These are phyloP conservation scores for Crotalus viridis DNA, from an alignment of 2,113 vertebrate genomes.

Conservation along the genomic window DNA sequence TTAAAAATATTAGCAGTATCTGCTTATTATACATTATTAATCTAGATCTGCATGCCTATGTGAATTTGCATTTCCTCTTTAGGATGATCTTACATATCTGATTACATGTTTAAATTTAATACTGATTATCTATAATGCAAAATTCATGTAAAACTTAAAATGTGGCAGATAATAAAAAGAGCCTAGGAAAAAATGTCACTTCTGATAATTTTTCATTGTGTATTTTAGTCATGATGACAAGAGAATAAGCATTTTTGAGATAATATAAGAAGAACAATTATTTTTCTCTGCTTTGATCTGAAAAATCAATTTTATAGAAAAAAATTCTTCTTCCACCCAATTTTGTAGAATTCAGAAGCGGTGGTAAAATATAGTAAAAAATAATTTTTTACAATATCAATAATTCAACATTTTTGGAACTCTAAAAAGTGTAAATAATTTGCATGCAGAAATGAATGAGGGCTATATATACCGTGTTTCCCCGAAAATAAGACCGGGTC, in stretches of 20 bases:
- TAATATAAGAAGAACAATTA: neutral
- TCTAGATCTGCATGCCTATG: neutral
- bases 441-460: neutral
- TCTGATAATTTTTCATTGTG: neutral
- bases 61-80: neutral
- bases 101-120: neutral
- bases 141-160: constrained; percentile 37
- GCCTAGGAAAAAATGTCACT: neutral
- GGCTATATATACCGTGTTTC: neutral
- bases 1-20: neutral
- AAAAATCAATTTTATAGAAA: neutral
- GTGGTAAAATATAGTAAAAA: neutral
- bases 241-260: neutral
- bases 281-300: neutral
- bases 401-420: neutral
- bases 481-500: too few species aligned
- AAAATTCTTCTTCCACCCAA: neutral
- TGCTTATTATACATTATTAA: neutral
- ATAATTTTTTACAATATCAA: neutral
- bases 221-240: neutral
- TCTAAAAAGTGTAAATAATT: neutral
- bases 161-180: neutral
- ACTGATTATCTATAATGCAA: neutral
- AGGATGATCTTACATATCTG: neutral
- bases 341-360: neutral